These are phyloP conservation scores for Machaerirhynchus nigripectus DNA, from an alignment of 2,113 vertebrate genomes.

Conservation along the genomic window DNA sequence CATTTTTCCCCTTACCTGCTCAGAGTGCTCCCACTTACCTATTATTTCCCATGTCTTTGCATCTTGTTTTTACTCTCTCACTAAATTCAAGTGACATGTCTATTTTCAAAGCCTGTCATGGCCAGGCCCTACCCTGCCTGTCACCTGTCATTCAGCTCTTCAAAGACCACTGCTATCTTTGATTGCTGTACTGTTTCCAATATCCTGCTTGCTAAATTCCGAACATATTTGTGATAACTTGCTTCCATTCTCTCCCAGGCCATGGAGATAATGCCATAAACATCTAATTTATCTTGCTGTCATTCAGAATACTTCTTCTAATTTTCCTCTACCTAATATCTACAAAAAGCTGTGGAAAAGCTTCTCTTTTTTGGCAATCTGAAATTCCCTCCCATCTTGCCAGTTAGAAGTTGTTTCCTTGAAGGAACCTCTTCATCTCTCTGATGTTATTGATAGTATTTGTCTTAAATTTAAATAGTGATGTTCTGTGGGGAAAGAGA, in stretches of 20 bases:
- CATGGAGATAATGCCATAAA: background rate
- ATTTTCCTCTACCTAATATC: background rate
- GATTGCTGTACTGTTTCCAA: background rate
- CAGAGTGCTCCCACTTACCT: background rate
- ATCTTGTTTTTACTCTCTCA: background rate
- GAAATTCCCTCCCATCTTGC: background rate
- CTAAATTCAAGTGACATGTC: background rate
- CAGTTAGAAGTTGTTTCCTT: background rate
- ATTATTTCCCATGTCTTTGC: background rate
- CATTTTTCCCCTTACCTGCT: background rate
- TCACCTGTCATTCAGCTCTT: background rate
- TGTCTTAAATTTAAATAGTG: background rate
- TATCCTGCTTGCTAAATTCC: background rate
- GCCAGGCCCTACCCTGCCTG: background rate
- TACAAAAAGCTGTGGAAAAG: background rate
- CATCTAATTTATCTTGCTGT: background rate
- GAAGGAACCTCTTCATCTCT: background rate
- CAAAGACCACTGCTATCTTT: background rate
- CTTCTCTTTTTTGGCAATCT: background rate
- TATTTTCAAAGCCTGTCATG: background rate
- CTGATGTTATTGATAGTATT: background rate
- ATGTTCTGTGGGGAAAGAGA: background rate
- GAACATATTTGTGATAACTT: background rate
- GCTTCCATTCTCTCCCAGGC: background rate
- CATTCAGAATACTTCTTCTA: background rate